Conservation (phyloP, 2,797 vertebrate genomes). For the Setipinna tenuifilis region DNA sequence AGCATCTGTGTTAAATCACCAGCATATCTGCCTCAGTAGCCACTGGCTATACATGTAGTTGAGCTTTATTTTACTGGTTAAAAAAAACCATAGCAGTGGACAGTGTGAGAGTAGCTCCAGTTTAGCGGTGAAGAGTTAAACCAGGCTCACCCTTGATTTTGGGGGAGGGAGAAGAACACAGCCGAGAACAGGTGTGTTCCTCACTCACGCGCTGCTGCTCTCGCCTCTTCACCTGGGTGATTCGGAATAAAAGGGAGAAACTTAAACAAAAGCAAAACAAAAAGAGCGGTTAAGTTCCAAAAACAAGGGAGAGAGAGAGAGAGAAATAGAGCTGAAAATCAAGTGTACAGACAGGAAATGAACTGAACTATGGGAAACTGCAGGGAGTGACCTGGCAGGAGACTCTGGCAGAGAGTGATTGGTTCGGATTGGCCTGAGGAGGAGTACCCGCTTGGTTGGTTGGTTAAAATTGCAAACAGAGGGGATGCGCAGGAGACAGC, state of each 20-base stretch:
- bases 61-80: constrained; percentile 7
- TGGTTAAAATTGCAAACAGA: background rate
- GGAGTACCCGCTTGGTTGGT: background rate
- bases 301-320: constrained; percentile 10
- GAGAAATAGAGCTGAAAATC: background rate
- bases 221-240: constrained; percentile 78
- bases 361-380: constrained; percentile 3
- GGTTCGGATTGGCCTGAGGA: background rate
- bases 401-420: background rate
- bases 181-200: constrained; percentile 78
- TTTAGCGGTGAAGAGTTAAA: constrained; percentile 53
- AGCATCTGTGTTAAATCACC: background rate
- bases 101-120: constrained; percentile 17
- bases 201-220: constrained; percentile 71
- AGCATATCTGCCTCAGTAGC: constrained; percentile 15
- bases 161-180: constrained; percentile 68
- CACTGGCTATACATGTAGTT: background rate
- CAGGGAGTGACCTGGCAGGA: background rate
- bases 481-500: background rate
- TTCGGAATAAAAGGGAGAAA: constrained; percentile 82
- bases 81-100: background rate
- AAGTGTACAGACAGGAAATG: constrained; percentile 16
- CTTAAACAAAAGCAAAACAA: constrained; percentile 30
- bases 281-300: constrained; percentile 8
- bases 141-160: constrained; percentile 78